Conservation (phyloP, 2,888 invertebrate species). For the Caenorhabditis doughertyi region DNA sequence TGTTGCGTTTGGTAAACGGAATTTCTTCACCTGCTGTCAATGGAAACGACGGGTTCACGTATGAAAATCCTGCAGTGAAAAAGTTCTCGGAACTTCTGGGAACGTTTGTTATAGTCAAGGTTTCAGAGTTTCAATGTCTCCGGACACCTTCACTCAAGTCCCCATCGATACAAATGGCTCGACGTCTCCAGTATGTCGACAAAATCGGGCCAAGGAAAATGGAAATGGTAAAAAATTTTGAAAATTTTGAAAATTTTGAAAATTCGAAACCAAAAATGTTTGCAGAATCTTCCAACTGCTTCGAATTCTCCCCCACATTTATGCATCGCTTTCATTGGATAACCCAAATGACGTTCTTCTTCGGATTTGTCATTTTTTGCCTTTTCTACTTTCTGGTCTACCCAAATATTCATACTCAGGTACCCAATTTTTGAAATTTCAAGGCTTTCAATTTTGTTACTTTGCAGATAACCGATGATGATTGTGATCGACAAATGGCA, state of each 20-base stretch:
- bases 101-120: background rate
- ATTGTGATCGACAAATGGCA: slow-evolving; percentile 71
- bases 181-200: slow-evolving; percentile 38
- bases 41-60: slow-evolving; percentile 41
- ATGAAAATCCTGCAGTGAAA: slow-evolving; percentile 49
- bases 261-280: too few species aligned
- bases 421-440: slow-evolving; percentile 1
- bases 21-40: slow-evolving; percentile 47
- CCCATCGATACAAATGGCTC: slow-evolving; percentile 51
- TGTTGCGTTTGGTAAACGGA: slow-evolving; percentile 72
- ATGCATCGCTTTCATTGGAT: slow-evolving; percentile 82
- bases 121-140: slow-evolving; percentile 36
- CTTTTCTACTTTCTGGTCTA: slow-evolving; percentile 82
- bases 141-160: slow-evolving; percentile 44
- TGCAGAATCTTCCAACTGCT: slow-evolving; percentile 45
- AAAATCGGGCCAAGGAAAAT: slow-evolving; percentile 52
- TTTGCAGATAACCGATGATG: slow-evolving; percentile 68
- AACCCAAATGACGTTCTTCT: slow-evolving; percentile 81
- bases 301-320: slow-evolving; percentile 73
- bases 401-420: slow-evolving; percentile 78
- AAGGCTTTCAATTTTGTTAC: background rate
- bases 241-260: too few species aligned
- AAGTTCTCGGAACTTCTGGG: slow-evolving; percentile 1
- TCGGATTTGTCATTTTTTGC: slow-evolving; percentile 81
- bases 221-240: slow-evolving; percentile 16